phyloP scores from a whole-genome alignment of 2,113 vertebrate genomes.

The Charina bottae region DNA sequence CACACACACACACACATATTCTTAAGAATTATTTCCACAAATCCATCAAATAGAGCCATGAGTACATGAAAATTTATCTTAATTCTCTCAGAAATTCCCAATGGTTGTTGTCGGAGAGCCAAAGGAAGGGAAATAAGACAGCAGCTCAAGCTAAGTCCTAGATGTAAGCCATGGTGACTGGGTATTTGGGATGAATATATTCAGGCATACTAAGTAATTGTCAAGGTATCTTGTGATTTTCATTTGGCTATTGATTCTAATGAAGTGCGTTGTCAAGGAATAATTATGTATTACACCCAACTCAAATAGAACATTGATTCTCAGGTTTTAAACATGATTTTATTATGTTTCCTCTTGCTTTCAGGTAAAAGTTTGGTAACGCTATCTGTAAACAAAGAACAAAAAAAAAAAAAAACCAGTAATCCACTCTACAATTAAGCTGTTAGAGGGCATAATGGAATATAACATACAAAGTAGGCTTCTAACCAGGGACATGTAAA shows the following conservation, averaged over 20 bases:
- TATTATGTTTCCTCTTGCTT: not conserved
- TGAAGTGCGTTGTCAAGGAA: slow-evolving; percentile 4
- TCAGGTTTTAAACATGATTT: not conserved
- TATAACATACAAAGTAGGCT: not conserved
- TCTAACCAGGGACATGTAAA: not conserved
- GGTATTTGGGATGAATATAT: not conserved
- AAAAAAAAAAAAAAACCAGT: not conserved
- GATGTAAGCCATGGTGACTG: not conserved
- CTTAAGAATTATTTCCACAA: not conserved
- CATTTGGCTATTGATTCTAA: not conserved
- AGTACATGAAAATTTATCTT: not conserved
- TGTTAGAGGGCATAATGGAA: not conserved
- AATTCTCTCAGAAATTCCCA: not conserved
- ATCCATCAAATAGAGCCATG: not conserved
- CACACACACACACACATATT: no score
- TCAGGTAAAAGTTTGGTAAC: not conserved
- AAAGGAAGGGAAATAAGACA: not conserved
- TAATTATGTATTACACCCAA: not conserved
- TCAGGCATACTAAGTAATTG: not conserved
- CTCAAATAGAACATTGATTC: not conserved
- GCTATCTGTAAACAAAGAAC: not conserved
- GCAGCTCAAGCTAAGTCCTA: not conserved
- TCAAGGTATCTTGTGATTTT: not conserved
- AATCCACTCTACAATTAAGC: not conserved
- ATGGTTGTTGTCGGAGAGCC: not conserved